These are phyloP conservation scores for Harmothoe impar DNA, from an alignment of 2,888 invertebrate genomes.

Conservation along the genomic window DNA sequence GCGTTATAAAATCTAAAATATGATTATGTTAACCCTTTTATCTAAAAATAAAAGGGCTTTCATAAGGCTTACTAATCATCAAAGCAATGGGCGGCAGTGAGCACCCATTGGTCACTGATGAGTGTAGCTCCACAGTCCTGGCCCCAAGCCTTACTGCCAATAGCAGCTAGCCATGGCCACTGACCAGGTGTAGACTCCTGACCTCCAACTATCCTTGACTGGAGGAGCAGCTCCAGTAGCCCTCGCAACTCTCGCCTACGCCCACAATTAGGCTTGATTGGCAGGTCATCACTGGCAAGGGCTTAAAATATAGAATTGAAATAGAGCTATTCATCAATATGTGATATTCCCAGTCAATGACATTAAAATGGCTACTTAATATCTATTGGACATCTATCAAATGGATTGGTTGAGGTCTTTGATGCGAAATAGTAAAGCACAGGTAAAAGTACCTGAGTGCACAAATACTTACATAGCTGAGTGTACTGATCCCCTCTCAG, in stretches of 20 bases:
- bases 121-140: slow-evolving; percentile 35
- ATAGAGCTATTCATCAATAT: background rate
- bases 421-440: too few species aligned
- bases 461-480: background rate
- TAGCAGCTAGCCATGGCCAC: slow-evolving; percentile 43
- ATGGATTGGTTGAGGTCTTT: too few species aligned
- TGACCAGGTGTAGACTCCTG: background rate
- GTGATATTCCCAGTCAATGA: too few species aligned
- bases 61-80: too few species aligned
- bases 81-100: slow-evolving; percentile 50
- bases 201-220: background rate
- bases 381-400: too few species aligned
- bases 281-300: background rate
- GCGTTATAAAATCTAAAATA: too few species aligned
- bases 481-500: background rate
- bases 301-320: background rate
- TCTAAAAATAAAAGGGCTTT: too few species aligned
- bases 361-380: too few species aligned
- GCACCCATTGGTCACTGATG: slow-evolving; percentile 36
- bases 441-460: too few species aligned
- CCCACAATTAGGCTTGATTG: background rate
- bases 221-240: slow-evolving; percentile 1
- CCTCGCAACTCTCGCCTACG: background rate
- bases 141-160: background rate
- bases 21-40: too few species aligned